phyloP scores from a whole-genome alignment of 2,888 invertebrate species.

The Orchestes rusci region DNA sequence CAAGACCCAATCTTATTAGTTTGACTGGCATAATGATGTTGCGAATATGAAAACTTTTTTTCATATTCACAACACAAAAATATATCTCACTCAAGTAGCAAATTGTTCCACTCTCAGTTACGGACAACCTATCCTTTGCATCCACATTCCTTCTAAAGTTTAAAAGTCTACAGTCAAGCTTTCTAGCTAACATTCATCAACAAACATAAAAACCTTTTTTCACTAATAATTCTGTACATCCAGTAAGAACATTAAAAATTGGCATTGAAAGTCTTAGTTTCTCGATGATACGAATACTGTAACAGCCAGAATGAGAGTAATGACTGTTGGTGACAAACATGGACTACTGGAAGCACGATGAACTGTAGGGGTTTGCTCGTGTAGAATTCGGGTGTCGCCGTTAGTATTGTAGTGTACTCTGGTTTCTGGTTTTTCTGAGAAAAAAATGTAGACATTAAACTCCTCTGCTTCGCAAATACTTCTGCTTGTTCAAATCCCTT shows the following conservation, averaged over 20 bases:
- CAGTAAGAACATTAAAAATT: slow-evolving; percentile 5
- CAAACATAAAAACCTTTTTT: slow-evolving; percentile 15
- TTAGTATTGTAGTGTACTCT: not conserved
- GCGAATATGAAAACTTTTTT: too few species aligned
- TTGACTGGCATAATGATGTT: too few species aligned
- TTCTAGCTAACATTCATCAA: too few species aligned
- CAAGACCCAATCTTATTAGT: too few species aligned
- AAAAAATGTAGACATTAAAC: not conserved
- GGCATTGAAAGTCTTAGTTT: slow-evolving; percentile 13
- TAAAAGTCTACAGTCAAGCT: too few species aligned
- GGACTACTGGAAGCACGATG: not conserved
- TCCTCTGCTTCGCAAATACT: not conserved
- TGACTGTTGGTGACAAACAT: slow-evolving; percentile 5
- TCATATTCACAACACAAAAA: too few species aligned
- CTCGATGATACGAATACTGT: slow-evolving; percentile 5
- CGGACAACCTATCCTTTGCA: too few species aligned
- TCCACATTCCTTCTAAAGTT: not conserved
- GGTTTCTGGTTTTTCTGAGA: slow-evolving; percentile 4
- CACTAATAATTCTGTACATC: slow-evolving; percentile 8
- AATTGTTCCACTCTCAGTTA: too few species aligned
- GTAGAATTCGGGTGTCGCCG: not conserved
- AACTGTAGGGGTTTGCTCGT: slow-evolving; percentile 5
- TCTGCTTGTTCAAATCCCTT: too few species aligned
- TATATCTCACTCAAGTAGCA: too few species aligned
- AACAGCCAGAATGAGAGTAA: not conserved